Evolutionary conservation across 2,113 vertebrate genomes (phyloP), one percentile per base, ranked within the genome.

Genomic region (Takifugu bimaculatus): DNA sequence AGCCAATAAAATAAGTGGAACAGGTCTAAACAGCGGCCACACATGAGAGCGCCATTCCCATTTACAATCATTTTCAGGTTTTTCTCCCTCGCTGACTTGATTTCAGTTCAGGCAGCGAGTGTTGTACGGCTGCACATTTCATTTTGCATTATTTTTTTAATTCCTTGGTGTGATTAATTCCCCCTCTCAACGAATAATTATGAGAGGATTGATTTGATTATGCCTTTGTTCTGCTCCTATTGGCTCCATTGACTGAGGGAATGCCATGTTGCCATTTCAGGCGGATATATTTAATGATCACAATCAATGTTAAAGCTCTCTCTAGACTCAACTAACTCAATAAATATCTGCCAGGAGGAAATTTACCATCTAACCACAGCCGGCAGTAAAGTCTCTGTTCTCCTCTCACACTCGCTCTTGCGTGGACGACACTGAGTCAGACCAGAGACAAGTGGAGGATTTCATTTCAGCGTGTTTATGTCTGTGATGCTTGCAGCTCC

Each of bases 271-370:
- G 85, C 88, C 84, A 81, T 88, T 88, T 85, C 71, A 39, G 70
- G 77, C 81, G 84, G 87, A 90, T 90, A 90, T 91, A 91, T 91
- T 91, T 92, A 91, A 92, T 90, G 89, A 91, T 90, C 88, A 89
- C 87, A 89, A 91, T 91, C 91, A 91, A 91, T 91, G 84, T 88
- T 88, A 88, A 85, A 86, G 87, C 88, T 90, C 90, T 90, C 89
- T 80, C 85, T 73, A 85, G 89, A 89, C 86, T 82, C 77, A 75
- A 90, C 90, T 88, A 87, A 91, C 89, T 91, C 90, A 85, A 91
- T 92, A 90, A 88, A 91, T 88, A 88, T 87, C 87, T 87, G 87
- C 85, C 83, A 84, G 74, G 75, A 87, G 86, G 85, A 88, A 89
- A 89, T 90, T 87, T 90, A 91, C 87, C 90, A 90, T 91, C 88